Evolutionary conservation across 2,797 vertebrate species (phyloP).

Genomic region (Limosa lapponica): DNA sequence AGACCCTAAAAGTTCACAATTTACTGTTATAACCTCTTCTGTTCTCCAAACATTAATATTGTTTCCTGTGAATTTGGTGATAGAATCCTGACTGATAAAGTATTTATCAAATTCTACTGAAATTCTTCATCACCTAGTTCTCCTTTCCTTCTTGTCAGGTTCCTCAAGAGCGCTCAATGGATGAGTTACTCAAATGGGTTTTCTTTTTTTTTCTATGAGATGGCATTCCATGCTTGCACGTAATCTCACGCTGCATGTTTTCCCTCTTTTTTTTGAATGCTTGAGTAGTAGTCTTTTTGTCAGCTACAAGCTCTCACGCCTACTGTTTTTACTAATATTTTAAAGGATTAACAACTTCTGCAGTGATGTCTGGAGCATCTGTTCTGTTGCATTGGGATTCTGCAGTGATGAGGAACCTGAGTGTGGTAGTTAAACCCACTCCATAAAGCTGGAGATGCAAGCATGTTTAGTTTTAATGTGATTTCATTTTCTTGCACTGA

Average conservation of each 20-base stretch:
- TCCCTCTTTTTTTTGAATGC: background rate
- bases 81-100: background rate
- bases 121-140: constrained; percentile 22
- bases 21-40: background rate
- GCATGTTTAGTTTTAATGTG: background rate
- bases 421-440: background rate
- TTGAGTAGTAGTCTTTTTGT: background rate
- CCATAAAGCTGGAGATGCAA: background rate
- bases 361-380: background rate
- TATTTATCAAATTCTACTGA: background rate
- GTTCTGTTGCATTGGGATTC: background rate
- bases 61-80: background rate
- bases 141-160: background rate
- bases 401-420: background rate
- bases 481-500: background rate
- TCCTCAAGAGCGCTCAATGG: background rate
- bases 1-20: background rate
- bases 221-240: background rate
- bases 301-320: background rate
- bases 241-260: background rate
- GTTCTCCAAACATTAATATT: background rate
- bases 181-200: background rate
- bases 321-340: background rate
- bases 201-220: background rate
- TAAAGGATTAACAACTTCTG: background rate